These are phyloP conservation scores for Eupithecia subumbrata DNA, from an alignment of 2,888 invertebrate genomes.

Conservation along the genomic window DNA sequence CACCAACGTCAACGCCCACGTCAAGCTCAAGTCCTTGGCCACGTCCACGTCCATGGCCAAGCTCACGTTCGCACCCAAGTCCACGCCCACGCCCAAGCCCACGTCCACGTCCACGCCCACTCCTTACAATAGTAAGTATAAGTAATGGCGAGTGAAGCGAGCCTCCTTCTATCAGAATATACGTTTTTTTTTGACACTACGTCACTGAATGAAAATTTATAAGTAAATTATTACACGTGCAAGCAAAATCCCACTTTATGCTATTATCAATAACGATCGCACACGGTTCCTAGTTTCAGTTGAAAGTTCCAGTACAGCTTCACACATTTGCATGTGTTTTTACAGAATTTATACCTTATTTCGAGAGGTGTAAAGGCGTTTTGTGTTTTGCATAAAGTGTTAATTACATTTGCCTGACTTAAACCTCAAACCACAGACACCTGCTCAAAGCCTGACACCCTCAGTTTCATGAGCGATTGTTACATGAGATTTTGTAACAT, in stretches of 20 bases:
- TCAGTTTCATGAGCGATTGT: slow-evolving; percentile 61
- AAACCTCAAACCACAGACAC: slow-evolving; percentile 68
- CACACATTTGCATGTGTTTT: slow-evolving; percentile 24
- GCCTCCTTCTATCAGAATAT: background rate
- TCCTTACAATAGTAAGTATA: no score
- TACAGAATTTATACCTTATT: slow-evolving; percentile 39
- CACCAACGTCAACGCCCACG: no score
- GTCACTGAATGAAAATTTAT: slow-evolving; percentile 24
- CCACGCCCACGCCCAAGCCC: no score
- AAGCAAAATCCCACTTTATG: slow-evolving; percentile 50
- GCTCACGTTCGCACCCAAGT: no score
- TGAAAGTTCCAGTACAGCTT: slow-evolving; percentile 44
- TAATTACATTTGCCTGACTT: slow-evolving; percentile 50
- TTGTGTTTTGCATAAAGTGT: slow-evolving; percentile 29
- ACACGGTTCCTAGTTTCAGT: slow-evolving; percentile 46
- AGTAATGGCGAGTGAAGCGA: no score
- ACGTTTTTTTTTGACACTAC: background rate
- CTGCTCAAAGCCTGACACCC: slow-evolving; percentile 63
- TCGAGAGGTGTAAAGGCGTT: slow-evolving; percentile 19
- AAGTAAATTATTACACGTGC: slow-evolving; percentile 26
- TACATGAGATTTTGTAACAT: slow-evolving; percentile 51
- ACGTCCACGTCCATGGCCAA: no score
- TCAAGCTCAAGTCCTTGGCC: no score
- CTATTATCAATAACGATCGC: slow-evolving; percentile 46
- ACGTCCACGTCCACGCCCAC: no score